Evolutionary conservation across 2,113 vertebrate species (phyloP).

Genomic region (Melanerpes formicivorus): DNA sequence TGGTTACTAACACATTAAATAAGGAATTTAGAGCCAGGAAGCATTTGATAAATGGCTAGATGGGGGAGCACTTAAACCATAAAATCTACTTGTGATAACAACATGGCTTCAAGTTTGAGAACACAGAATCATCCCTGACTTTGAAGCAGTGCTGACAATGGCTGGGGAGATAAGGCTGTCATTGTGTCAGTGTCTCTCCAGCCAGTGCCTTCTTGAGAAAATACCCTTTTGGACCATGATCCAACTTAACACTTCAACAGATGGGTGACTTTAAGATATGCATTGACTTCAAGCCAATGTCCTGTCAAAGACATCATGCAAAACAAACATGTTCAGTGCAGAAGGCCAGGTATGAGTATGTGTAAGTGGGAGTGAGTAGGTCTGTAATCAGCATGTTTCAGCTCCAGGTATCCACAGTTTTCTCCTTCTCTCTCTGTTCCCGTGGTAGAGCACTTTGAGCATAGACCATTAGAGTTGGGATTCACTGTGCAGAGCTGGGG

Average conservation of each 20-base stretch:
- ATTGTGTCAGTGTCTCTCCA: background rate
- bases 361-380: background rate
- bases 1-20: conserved; percentile 68
- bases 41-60: conserved; percentile 55
- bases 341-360: background rate
- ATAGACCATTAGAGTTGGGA: background rate
- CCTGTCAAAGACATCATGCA: background rate
- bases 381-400: background rate
- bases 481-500: background rate
- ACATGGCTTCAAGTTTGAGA: background rate
- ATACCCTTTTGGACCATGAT: background rate
- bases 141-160: background rate
- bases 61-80: conserved; percentile 39
- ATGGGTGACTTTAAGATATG: background rate
- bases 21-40: conserved; percentile 42
- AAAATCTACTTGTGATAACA: conserved; percentile 37
- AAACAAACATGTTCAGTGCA: background rate
- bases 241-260: background rate
- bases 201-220: background rate
- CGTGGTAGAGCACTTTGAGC: background rate
- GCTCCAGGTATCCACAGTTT: background rate
- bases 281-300: background rate
- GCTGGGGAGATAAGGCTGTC: background rate
- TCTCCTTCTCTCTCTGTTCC: background rate
- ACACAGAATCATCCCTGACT: background rate